phyloP scores from a whole-genome alignment of 1,140 invertebrate genomes.

The Hirudo medicinalis region DNA sequence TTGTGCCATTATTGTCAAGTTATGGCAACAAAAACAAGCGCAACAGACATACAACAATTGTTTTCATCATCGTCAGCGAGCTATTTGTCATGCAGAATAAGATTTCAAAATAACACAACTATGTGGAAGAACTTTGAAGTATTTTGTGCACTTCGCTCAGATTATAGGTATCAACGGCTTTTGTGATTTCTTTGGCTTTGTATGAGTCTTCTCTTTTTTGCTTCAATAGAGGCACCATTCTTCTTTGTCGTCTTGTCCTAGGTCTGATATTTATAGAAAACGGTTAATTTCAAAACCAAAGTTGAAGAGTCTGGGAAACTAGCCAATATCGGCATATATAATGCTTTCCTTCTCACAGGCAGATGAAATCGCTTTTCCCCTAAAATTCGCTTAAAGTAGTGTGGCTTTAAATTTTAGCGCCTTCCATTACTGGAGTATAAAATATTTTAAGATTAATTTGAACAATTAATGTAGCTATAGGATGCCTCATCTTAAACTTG shows the following conservation, averaged over 20 bases:
- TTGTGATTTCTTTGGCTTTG: slow-evolving; percentile 21
- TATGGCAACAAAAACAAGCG: too few species aligned
- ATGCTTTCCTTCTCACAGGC: slow-evolving; percentile 53
- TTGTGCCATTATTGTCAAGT: too few species aligned
- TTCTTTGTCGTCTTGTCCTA: slow-evolving; percentile 56
- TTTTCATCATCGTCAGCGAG: too few species aligned
- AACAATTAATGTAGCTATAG: too few species aligned
- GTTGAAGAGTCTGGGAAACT: slow-evolving; percentile 21
- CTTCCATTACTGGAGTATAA: background rate
- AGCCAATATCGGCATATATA: slow-evolving; percentile 61
- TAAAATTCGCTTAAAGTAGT: background rate
- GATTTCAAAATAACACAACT: too few species aligned
- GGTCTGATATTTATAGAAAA: slow-evolving; percentile 46
- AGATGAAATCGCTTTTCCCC: slow-evolving; percentile 14
- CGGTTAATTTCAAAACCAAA: slow-evolving; percentile 3
- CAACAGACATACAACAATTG: too few species aligned
- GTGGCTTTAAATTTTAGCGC: background rate
- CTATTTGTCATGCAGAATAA: too few species aligned
- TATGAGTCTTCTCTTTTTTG: slow-evolving; percentile 71
- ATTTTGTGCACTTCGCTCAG: too few species aligned
- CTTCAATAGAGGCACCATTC: slow-evolving; percentile 61
- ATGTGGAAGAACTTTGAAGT: too few species aligned
- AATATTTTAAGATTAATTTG: background rate
- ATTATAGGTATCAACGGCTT: too few species aligned
- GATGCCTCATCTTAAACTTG: slow-evolving; percentile 22